phyloP scores from a whole-genome alignment of 2,113 vertebrate species.

The Meriones unguiculatus region DNA sequence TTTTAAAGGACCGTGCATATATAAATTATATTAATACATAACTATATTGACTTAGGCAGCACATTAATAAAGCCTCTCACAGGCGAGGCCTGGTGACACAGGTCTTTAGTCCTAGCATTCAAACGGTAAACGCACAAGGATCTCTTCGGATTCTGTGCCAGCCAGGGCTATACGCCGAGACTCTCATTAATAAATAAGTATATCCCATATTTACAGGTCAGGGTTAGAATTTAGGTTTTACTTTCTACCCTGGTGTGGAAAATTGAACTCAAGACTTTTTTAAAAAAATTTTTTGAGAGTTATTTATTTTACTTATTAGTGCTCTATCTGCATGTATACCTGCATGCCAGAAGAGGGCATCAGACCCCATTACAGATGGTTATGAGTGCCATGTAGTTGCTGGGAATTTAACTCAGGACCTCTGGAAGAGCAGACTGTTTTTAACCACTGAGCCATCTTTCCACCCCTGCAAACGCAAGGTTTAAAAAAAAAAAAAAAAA shows the following conservation, averaged over 20 bases:
- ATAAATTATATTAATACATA: conserved; percentile 41
- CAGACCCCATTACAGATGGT: no score
- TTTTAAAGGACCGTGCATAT: not conserved
- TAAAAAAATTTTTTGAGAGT: not conserved
- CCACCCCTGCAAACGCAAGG: no score
- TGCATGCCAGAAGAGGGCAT: no score
- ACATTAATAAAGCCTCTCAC: not conserved
- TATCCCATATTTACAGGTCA: not conserved
- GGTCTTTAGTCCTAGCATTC: not conserved
- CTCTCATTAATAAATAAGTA: not conserved
- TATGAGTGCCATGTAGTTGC: no score
- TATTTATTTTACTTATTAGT: no score
- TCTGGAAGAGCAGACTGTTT: no score
- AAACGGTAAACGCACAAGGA: not conserved
- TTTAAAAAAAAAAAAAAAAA: no score
- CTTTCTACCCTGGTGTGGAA: not conserved
- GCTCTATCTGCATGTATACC: no score
- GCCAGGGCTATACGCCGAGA: not conserved
- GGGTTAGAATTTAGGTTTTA: not conserved
- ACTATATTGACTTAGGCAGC: not conserved
- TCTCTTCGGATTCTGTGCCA: not conserved
- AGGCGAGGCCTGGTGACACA: not conserved
- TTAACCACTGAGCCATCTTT: no score
- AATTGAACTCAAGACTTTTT: not conserved
- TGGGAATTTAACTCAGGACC: no score